phyloP scores from a whole-genome alignment of 2,797 vertebrate species.

The Vipera latastei region DNA sequence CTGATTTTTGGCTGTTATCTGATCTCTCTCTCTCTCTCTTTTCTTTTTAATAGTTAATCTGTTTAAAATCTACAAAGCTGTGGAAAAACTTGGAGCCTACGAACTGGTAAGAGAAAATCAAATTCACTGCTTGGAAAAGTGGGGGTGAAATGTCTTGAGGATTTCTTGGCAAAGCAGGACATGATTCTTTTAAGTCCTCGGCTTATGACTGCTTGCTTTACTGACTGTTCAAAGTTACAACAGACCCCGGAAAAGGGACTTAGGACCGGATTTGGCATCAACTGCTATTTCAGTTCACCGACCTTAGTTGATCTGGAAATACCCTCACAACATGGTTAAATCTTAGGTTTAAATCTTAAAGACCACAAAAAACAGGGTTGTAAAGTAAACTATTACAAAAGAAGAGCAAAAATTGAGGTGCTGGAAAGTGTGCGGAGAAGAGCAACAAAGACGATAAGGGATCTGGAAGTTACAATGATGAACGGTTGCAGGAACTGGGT shows the following conservation, averaged over 20 bases:
- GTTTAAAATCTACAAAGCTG: conserved; percentile 92
- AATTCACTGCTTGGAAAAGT: fast-evolving
- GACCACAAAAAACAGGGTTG: background rate
- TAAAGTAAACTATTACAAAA: background rate
- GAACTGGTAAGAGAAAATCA: conserved; percentile 78
- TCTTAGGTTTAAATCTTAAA: background rate
- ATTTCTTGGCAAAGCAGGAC: too few species aligned
- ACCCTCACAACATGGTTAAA: background rate
- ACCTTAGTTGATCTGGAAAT: background rate
- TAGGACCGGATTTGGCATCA: background rate
- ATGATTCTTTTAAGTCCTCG: too few species aligned
- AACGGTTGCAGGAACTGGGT: too few species aligned
- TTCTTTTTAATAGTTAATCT: conserved; percentile 84
- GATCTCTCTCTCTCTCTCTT: fast-evolving
- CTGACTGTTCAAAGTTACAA: background rate
- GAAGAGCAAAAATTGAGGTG: background rate
- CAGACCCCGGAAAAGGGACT: too few species aligned
- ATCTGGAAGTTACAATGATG: too few species aligned
- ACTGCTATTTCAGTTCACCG: background rate
- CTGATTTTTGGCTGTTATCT: conserved; percentile 8
- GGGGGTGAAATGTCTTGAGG: background rate
- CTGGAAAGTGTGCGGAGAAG: too few species aligned
- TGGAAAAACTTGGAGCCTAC: conserved; percentile 90
- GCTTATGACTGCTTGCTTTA: background rate
- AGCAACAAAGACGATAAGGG: background rate